These are phyloP conservation scores for Xestobium rufovillosum DNA, from an alignment of 2,888 invertebrate genomes.

Conservation along the genomic window DNA sequence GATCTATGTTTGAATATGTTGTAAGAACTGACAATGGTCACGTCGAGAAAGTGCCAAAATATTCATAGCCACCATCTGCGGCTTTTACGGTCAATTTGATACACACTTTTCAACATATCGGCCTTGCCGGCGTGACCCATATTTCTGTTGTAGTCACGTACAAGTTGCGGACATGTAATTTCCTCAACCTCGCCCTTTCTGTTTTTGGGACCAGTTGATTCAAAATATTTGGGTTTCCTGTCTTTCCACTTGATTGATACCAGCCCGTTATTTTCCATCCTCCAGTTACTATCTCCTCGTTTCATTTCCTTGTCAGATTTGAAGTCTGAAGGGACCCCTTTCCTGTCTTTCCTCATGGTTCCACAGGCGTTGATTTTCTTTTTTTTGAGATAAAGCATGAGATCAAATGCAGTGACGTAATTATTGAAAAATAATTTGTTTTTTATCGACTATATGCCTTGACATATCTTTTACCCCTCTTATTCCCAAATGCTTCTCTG, in stretches of 20 bases:
- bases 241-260: slow-evolving; percentile 12
- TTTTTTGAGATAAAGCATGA: slow-evolving; percentile 20
- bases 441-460: slow-evolving; percentile 21
- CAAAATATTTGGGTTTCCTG: slow-evolving; percentile 12
- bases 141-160: too few relatives aligned
- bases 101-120: too few relatives aligned
- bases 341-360: slow-evolving; percentile 23
- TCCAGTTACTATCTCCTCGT: slow-evolving; percentile 26
- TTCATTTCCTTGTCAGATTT: slow-evolving; percentile 21
- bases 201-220: too few relatives aligned
- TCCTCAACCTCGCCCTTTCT: too few relatives aligned
- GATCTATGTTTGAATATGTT: slow-evolving; percentile 5
- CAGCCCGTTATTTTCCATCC: slow-evolving; percentile 12
- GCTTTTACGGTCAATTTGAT: slow-evolving; percentile 6
- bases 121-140: too few relatives aligned
- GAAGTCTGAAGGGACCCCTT: slow-evolving; percentile 21
- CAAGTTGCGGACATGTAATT: slow-evolving; percentile 4
- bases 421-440: slow-evolving; percentile 15
- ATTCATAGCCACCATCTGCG: slow-evolving; percentile 11
- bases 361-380: slow-evolving; percentile 24
- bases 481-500: slow-evolving; percentile 25
- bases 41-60: slow-evolving; percentile 16
- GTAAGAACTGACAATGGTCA: slow-evolving; percentile 12
- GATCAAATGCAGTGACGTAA: slow-evolving; percentile 21
- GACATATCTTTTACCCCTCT: slow-evolving; percentile 19